phyloP scores from a whole-genome alignment of 1,140 invertebrate species.

The Oryzaephilus surinamensis region DNA sequence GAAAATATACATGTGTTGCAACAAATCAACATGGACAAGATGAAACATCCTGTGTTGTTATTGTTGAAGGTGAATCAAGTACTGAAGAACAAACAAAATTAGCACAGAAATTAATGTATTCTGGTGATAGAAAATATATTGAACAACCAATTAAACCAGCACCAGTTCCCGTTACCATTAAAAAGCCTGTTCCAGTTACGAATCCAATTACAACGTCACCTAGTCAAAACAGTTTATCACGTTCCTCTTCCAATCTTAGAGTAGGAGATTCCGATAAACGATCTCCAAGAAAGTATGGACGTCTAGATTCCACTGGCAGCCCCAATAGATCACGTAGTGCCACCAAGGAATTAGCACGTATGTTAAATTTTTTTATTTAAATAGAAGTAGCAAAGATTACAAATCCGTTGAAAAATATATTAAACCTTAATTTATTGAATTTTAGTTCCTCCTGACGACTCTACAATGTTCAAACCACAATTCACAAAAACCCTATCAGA shows the following conservation, averaged over 20 bases:
- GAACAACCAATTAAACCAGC: constrained; percentile 69
- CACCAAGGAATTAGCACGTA: constrained; percentile 82
- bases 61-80: constrained; percentile 85
- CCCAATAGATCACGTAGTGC: constrained; percentile 73
- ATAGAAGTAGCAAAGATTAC: not conserved
- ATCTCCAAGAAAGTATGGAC: constrained; percentile 61
- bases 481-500: constrained; percentile 65
- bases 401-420: too few relatives aligned
- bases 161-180: constrained; percentile 56
- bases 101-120: constrained; percentile 76
- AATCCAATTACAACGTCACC: constrained; percentile 21
- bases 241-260: constrained; percentile 29
- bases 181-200: constrained; percentile 35
- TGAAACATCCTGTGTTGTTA: constrained; percentile 90
- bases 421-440: constrained; percentile 16
- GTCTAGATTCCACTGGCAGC: constrained; percentile 58
- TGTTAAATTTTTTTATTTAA: constrained; percentile 33
- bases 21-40: constrained; percentile 86
- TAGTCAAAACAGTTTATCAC: constrained; percentile 15
- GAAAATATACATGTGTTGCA: constrained; percentile 89
- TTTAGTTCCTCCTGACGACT: constrained; percentile 72
- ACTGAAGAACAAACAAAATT: constrained; percentile 69
- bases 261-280: constrained; percentile 37
- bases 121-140: constrained; percentile 73
- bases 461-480: constrained; percentile 71